These are phyloP conservation scores for Atta colombica DNA, from an alignment of 1,140 invertebrate species.

Conservation along the genomic window DNA sequence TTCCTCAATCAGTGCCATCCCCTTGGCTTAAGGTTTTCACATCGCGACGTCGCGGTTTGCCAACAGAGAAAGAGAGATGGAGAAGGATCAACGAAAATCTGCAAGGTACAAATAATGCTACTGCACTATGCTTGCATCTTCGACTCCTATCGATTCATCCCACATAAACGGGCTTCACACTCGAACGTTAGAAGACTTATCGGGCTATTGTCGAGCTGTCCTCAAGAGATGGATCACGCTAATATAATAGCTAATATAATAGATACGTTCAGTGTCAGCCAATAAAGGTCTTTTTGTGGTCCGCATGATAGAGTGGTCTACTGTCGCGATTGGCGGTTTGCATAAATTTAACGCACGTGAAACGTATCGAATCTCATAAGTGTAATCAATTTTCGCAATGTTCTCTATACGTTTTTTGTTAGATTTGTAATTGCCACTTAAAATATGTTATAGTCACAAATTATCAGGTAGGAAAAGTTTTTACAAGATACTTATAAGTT, in stretches of 20 bases:
- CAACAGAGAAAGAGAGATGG: neutral
- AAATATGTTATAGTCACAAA: neutral
- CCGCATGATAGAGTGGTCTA: slow-evolving; percentile 80
- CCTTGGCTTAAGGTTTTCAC: slow-evolving; percentile 54
- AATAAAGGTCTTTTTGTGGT: slow-evolving; percentile 84
- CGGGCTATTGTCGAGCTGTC: slow-evolving; percentile 82
- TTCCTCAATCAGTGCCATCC: slow-evolving; percentile 68
- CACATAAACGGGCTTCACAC: slow-evolving; percentile 39
- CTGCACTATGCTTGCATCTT: slow-evolving; percentile 18
- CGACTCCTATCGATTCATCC: slow-evolving; percentile 44
- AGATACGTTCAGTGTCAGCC: slow-evolving; percentile 78
- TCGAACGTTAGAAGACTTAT: slow-evolving; percentile 77
- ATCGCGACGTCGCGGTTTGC: slow-evolving; percentile 17
- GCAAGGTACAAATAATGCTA: slow-evolving; percentile 27
- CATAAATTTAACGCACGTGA: slow-evolving; percentile 67
- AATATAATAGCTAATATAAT: slow-evolving; percentile 80
- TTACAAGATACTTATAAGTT: too few relatives aligned
- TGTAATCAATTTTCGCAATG: neutral
- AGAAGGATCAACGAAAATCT: slow-evolving; percentile 38
- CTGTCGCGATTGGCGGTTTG: slow-evolving; percentile 56
- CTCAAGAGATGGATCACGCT: slow-evolving; percentile 83
- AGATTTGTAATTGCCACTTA: neutral
- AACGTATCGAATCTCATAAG: neutral
- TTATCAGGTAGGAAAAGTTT: neutral
- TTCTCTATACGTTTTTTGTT: neutral